A percentile compares a stretch with the other conserved stretches of the same genome.
phyloP scores from a whole-genome alignment of 2,113 vertebrate species.

The Saguinus imperator region DNA sequence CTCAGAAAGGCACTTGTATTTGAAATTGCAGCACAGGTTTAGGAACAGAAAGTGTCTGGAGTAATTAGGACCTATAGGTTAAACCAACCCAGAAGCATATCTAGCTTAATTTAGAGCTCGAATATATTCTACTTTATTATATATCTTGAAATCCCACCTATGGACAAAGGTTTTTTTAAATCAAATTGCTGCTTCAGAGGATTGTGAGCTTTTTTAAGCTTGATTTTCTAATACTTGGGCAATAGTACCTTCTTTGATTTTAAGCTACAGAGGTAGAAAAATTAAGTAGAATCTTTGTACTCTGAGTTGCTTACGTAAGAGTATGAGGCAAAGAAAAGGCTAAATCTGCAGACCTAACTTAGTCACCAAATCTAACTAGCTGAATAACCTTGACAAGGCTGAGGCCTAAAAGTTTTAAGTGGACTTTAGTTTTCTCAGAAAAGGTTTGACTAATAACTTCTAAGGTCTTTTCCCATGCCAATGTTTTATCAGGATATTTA shows the following conservation, averaged over 20 bases:
- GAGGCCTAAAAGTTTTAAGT: neutral
- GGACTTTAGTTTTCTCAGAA: slow-evolving; percentile 13
- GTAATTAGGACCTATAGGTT: neutral
- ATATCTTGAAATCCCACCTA: slow-evolving; percentile 23
- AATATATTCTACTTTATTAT: neutral
- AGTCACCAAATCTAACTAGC: neutral
- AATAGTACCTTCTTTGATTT: neutral
- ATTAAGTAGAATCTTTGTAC: neutral
- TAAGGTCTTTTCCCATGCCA: neutral
- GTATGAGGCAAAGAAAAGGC: neutral
- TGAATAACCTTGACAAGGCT: neutral
- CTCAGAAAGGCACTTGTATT: neutral
- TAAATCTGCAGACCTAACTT: neutral
- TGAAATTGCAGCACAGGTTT: slow-evolving; percentile 5
- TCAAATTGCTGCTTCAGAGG: neutral
- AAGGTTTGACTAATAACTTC: neutral
- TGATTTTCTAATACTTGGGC: slow-evolving; percentile 1
- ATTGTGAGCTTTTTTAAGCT: neutral
- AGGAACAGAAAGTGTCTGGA: neutral
- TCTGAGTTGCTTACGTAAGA: neutral
- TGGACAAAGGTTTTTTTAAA: neutral
- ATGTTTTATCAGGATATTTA: slow-evolving; percentile 18
- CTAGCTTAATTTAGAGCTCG: neutral
- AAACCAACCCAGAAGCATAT: neutral
- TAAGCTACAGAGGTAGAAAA: slow-evolving; percentile 18